These are phyloP conservation scores for Aporophyla nigra DNA, from an alignment of 2,888 invertebrate species.

Conservation along the genomic window DNA sequence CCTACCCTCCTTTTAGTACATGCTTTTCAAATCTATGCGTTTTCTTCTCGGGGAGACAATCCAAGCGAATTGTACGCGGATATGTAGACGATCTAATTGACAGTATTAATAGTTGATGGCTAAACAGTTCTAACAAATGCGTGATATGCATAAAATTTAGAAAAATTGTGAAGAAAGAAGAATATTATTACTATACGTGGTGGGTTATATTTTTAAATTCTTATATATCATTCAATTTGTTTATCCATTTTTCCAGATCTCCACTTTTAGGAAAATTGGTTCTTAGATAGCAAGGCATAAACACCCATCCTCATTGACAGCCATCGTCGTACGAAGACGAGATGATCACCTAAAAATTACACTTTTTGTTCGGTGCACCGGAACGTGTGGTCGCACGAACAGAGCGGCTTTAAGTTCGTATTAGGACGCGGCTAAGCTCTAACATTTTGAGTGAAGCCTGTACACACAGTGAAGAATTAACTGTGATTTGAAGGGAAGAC, in stretches of 20 bases:
- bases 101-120: slow-evolving; percentile 80
- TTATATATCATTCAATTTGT: neutral
- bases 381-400: neutral
- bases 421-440: neutral
- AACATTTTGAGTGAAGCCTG: neutral
- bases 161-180: slow-evolving; percentile 83
- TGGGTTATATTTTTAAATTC: slow-evolving; percentile 79
- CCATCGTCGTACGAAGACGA: neutral
- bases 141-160: slow-evolving; percentile 86
- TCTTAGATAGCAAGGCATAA: neutral
- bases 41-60: slow-evolving; percentile 57
- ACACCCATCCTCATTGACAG: neutral
- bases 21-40: slow-evolving; percentile 66
- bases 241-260: neutral
- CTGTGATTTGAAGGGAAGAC: slow-evolving; percentile 13
- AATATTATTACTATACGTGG: slow-evolving; percentile 76
- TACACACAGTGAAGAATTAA: neutral
- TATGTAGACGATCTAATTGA: slow-evolving; percentile 84
- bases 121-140: slow-evolving; percentile 75
- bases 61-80: slow-evolving; percentile 70
- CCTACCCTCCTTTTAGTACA: slow-evolving; percentile 62
- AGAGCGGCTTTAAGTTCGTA: neutral
- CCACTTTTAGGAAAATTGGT: slow-evolving; percentile 1
- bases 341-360: neutral
- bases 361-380: neutral